phyloP scores from a whole-genome alignment of 2,888 invertebrate species.

The Drosophila borealis region DNA sequence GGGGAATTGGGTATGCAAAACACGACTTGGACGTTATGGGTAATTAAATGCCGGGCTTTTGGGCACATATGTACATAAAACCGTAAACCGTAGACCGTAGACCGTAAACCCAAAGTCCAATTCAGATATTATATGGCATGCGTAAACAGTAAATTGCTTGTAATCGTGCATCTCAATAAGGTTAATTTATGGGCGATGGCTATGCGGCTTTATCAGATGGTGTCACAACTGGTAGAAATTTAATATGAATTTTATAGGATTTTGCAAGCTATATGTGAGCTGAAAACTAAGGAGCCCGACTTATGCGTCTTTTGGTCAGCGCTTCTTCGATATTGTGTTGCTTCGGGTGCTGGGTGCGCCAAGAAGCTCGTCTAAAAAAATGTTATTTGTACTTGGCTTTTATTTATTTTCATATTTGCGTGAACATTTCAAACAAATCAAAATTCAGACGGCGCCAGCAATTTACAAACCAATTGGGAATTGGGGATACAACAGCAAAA shows the following conservation, averaged over 20 bases:
- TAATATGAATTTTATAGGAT: conserved; percentile 54
- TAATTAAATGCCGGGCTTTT: conserved; percentile 67
- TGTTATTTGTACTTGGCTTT: conserved; percentile 36
- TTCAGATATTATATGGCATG: conserved; percentile 64
- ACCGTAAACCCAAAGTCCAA: conserved; percentile 28
- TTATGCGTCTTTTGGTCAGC: conserved; percentile 21
- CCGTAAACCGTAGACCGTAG: no score
- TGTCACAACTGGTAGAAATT: conserved; percentile 63
- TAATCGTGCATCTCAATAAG: conserved; percentile 73
- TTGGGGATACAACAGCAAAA: conserved; percentile 27
- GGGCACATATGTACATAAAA: conserved; percentile 22
- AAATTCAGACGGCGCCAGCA: conserved; percentile 77
- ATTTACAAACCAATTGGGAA: conserved; percentile 57
- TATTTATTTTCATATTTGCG: conserved; percentile 69
- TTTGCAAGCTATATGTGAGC: conserved; percentile 55
- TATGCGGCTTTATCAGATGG: conserved; percentile 67
- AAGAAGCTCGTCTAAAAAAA: conserved; percentile 15
- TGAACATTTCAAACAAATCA: conserved; percentile 63
- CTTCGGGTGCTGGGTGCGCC: conserved; percentile 44
- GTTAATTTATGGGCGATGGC: conserved; percentile 50
- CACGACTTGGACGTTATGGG: conserved; percentile 60
- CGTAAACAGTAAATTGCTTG: conserved; percentile 74
- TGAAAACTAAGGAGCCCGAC: conserved; percentile 34
- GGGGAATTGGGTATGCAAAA: conserved; percentile 57
- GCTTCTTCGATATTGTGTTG: conserved; percentile 47